These are phyloP conservation scores for Adoxophyes honmai DNA, from an alignment of 1,140 invertebrate species.

Conservation along the genomic window DNA sequence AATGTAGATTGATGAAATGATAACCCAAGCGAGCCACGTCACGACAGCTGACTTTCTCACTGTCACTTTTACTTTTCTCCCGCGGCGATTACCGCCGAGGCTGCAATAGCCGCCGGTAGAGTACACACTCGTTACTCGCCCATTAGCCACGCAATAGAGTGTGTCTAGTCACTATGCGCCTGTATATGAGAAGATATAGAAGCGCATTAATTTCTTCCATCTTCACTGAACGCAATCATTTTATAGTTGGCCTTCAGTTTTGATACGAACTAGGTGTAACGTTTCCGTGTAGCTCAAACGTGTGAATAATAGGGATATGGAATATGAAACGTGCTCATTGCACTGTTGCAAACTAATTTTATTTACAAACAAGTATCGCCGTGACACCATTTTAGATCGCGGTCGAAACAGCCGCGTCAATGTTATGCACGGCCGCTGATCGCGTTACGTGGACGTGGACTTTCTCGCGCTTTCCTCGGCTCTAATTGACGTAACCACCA, in stretches of 20 bases:
- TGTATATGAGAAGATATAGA: neutral
- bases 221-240: neutral
- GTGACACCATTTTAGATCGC: slow-evolving; percentile 48
- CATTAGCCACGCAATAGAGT: neutral
- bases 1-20: neutral
- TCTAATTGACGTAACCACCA: slow-evolving; percentile 74
- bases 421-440: slow-evolving; percentile 36
- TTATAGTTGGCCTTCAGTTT: neutral
- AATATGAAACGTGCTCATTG: slow-evolving; percentile 9
- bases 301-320: neutral
- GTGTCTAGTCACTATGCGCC: neutral
- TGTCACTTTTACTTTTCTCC: slow-evolving; percentile 71
- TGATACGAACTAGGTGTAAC: neutral
- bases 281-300: neutral
- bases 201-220: neutral
- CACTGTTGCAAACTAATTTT: slow-evolving; percentile 31
- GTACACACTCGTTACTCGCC: neutral
- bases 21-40: slow-evolving; percentile 25
- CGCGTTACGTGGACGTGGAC: slow-evolving; percentile 56
- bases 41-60: slow-evolving; percentile 43
- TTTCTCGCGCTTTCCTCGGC: slow-evolving; percentile 71
- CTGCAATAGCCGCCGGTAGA: neutral
- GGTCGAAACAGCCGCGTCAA: slow-evolving; percentile 28
- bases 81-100: slow-evolving; percentile 19
- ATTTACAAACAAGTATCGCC: slow-evolving; percentile 68